Evolutionary conservation across 2,888 invertebrate genomes (phyloP), one percentile per base, ranked within the genome.

Genomic region (Flexamia atlantica): DNA sequence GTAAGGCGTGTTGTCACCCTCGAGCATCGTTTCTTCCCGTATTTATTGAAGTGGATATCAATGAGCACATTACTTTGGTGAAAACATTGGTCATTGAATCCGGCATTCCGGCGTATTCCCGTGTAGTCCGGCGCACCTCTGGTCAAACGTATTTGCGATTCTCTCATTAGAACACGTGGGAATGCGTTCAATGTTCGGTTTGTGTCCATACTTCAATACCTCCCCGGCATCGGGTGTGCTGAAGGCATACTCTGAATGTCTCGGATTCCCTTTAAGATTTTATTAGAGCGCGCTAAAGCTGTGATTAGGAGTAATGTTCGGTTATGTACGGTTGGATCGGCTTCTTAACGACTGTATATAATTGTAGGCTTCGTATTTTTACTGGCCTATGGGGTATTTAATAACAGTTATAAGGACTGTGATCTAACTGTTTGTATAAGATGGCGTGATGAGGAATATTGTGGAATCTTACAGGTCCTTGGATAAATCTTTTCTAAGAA

Each of bases 81-180:
- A 76, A 72, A 40, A 76, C 76, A 76, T 46, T 76, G 76, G 76
- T 76, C 76, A 76, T 76, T 76, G 76, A 76, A 76, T 76, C 76
- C 46, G 36, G 36, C 46, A 42, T 46, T 5, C 4, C 28, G 14
- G 30, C 2, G 64, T 64, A 30, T 64, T 20, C 20, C 12, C 46
- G n/a, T n/a, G n/a, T n/a, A n/a, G n/a, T n/a, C n/a, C n/a, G n/a
- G n/a, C 46, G 46, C 46, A 17, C 46, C 12, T 53, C 53, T 9
- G 64, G 25, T 5, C 64, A 17, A 64, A 64, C 64, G 28, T 14
- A 64, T 64, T 28, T 64, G 64, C 64, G 70, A 40, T 12, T 40
- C 40, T 17, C 76, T 46, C 76, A 76, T 76, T 42, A 76, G 76
- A 76, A 36, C 76, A 42, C 40, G 72, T 46, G 46, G 28, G 76